These are phyloP conservation scores for Elysia chlorotica DNA, from an alignment of 1,140 invertebrate species.

Conservation along the genomic window DNA sequence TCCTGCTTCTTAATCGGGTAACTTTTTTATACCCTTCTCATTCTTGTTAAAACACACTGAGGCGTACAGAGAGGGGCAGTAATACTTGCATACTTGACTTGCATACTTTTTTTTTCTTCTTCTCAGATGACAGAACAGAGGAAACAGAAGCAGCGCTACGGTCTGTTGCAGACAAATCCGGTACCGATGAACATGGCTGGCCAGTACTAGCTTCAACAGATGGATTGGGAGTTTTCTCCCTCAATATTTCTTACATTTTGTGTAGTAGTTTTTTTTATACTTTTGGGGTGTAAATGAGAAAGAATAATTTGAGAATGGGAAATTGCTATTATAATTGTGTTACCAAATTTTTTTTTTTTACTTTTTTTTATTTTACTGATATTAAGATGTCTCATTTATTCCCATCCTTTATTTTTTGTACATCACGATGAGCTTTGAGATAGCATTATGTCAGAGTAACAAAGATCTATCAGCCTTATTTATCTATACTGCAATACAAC, in stretches of 20 bases:
- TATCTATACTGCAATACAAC: no score
- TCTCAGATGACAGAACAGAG: conserved; percentile 88
- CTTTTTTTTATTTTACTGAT: neutral
- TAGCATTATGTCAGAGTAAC: no score
- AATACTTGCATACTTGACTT: no score
- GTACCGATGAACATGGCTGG: conserved; percentile 34
- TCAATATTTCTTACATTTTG: neutral
- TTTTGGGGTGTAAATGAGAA: neutral
- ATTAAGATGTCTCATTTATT: no score
- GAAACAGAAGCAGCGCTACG: conserved; percentile 89
- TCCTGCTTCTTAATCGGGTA: no score
- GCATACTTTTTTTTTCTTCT: neutral
- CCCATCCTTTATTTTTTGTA: no score
- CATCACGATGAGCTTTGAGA: no score
- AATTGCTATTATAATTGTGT: neutral
- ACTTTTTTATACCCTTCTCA: no score
- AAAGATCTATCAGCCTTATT: no score
- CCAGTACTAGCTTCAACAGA: conserved; percentile 9
- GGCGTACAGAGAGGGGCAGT: no score
- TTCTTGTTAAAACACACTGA: no score
- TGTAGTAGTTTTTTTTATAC: neutral
- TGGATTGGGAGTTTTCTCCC: neutral
- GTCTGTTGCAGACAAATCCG: conserved; percentile 67
- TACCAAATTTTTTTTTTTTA: neutral
- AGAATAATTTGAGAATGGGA: neutral